Evolutionary conservation across 2,797 vertebrate genomes (phyloP).

Genomic region (Lophura swinhoii): DNA sequence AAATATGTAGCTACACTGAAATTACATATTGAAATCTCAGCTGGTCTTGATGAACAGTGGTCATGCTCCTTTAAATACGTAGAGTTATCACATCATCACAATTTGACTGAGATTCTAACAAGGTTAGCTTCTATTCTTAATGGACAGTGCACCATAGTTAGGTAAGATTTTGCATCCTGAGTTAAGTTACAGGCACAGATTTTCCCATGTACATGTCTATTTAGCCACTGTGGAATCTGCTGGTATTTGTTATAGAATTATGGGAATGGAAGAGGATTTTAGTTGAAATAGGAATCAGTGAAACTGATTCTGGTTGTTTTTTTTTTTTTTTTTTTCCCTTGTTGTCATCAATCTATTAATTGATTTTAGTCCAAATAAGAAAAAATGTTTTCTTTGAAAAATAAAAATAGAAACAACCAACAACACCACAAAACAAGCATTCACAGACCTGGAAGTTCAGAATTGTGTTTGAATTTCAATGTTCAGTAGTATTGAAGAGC

Average conservation of each 20-base stretch:
- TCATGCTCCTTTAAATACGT: constrained; percentile 4
- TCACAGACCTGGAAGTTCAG: background rate
- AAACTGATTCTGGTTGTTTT: background rate
- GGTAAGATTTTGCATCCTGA: background rate
- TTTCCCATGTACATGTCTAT: background rate
- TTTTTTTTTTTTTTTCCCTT: background rate
- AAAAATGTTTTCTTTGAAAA: fast-evolving
- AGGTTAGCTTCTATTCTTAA: constrained; percentile 11
- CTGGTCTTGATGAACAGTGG: background rate
- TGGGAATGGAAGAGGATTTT: background rate
- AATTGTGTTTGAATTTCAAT: background rate
- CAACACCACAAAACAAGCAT: background rate
- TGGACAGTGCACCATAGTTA: background rate
- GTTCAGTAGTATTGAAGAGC: background rate
- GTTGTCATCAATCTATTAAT: background rate
- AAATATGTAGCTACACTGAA: background rate
- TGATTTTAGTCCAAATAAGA: background rate
- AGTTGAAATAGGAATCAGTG: background rate
- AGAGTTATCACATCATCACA: background rate
- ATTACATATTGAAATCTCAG: background rate
- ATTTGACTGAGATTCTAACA: background rate
- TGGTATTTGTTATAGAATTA: background rate
- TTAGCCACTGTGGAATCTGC: background rate
- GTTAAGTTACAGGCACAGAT: constrained; percentile 1
- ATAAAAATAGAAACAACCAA: background rate